Conservation (phyloP, 2,797 vertebrate genomes). For the Rhyacichthys aspro region DNA sequence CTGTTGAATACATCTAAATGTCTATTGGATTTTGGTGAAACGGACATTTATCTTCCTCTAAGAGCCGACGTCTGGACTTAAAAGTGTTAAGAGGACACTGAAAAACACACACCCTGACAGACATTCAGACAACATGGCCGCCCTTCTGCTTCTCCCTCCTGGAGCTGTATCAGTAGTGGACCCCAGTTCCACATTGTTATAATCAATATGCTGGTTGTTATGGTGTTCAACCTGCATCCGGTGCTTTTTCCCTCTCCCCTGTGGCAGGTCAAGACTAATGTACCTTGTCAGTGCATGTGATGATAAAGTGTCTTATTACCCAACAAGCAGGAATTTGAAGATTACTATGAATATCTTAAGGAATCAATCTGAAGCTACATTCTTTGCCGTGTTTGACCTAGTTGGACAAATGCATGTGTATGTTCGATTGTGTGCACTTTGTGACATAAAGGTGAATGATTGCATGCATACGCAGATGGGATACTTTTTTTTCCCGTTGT, state of each 20-base stretch:
- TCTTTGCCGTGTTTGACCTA: constrained; percentile 50
- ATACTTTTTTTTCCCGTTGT: neutral
- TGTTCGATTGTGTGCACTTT: constrained; percentile 1
- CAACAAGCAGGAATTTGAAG: constrained; percentile 65
- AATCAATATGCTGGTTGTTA: constrained; percentile 70
- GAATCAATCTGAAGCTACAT: constrained; percentile 57
- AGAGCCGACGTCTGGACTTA: constrained; percentile 13
- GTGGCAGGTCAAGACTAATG: constrained; percentile 67
- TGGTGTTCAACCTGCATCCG: constrained; percentile 67
- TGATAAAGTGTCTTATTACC: constrained; percentile 74
- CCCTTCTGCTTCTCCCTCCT: constrained; percentile 12
- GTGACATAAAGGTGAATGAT: neutral
- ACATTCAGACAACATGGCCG: constrained; percentile 4
- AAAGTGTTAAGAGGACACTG: constrained; percentile 17
- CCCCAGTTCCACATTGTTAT: constrained; percentile 36
- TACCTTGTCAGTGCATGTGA: constrained; percentile 56
- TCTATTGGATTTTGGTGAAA: constrained; percentile 52
- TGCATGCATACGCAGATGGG: constrained; percentile 11
- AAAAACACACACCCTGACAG: neutral
- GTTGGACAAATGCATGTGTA: constrained; percentile 28
- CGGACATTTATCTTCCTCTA: constrained; percentile 55
- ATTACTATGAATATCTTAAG: constrained; percentile 69
- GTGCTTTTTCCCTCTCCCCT: constrained; percentile 5
- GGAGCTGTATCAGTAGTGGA: constrained; percentile 19
- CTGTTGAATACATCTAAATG: constrained; percentile 51